phyloP scores from a whole-genome alignment of 2,888 invertebrate genomes.

The Schizotus pectinicornis region DNA sequence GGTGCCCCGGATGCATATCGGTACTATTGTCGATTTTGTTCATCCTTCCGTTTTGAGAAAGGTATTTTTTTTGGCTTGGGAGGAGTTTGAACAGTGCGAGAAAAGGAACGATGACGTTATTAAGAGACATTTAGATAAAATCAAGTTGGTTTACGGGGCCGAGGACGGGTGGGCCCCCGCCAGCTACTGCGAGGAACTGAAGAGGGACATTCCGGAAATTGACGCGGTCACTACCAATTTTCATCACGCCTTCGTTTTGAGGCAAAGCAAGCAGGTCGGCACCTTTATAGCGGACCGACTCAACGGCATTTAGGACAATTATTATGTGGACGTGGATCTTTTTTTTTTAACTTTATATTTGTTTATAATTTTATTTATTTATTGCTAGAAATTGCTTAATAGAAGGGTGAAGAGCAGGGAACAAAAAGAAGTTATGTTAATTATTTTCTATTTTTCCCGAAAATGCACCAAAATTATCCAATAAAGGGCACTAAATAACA shows the following conservation, averaged over 20 bases:
- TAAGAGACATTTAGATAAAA: conserved; percentile 63
- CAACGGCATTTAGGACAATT: conserved; percentile 8
- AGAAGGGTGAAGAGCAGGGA: too few species aligned
- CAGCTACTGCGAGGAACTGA: conserved; percentile 72
- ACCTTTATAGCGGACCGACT: conserved; percentile 50
- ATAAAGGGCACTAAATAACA: too few species aligned
- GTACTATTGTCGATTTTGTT: conserved; percentile 64
- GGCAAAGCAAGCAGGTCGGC: conserved; percentile 65
- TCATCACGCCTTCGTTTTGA: conserved; percentile 83
- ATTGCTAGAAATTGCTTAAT: too few species aligned
- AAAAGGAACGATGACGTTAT: conserved; percentile 71
- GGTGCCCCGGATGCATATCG: conserved; percentile 61
- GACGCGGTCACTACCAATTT: conserved; percentile 65
- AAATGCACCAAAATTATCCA: too few species aligned
- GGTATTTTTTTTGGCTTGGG: conserved; percentile 73
- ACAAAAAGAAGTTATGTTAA: too few species aligned
- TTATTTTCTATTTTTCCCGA: too few species aligned
- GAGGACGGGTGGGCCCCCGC: conserved; percentile 86
- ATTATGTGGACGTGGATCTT: too few species aligned
- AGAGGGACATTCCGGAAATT: conserved; percentile 64
- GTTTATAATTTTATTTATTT: too few species aligned
- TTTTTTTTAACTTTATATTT: too few species aligned
- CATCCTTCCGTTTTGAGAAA: conserved; percentile 67
- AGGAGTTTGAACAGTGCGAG: conserved; percentile 80
- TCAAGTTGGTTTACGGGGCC: conserved; percentile 81